phyloP scores from a whole-genome alignment of 2,113 vertebrate genomes.

The Lucifuga dentata region DNA sequence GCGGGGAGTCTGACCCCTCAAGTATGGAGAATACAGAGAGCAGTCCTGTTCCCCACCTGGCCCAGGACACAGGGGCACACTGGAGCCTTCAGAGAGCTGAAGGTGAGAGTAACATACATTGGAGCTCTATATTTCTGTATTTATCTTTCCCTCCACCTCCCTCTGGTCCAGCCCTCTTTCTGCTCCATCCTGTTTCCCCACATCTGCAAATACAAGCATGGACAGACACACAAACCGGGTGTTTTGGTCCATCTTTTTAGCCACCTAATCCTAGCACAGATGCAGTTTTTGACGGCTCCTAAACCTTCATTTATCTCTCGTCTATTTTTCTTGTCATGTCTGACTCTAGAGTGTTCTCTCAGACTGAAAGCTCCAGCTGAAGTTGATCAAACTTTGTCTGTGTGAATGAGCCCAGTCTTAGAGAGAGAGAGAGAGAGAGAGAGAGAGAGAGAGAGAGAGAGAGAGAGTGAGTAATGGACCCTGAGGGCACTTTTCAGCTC shows the following conservation, averaged over 20 bases:
- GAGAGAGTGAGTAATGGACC: slow-evolving; percentile 42
- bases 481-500: slow-evolving; percentile 49
- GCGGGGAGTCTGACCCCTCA: slow-evolving; percentile 23
- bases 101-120: slow-evolving; percentile 57
- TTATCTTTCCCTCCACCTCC: slow-evolving; percentile 53
- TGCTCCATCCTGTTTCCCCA: slow-evolving; percentile 22
- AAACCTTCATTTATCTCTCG: slow-evolving; percentile 1
- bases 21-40: slow-evolving; percentile 55
- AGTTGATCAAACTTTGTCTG: slow-evolving; percentile 4
- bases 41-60: slow-evolving; percentile 62
- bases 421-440: slow-evolving; percentile 6
- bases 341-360: slow-evolving; percentile 39
- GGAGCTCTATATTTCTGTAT: slow-evolving; percentile 65
- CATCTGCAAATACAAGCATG: too few species aligned
- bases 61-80: slow-evolving; percentile 44
- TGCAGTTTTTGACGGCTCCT: slow-evolving; percentile 1
- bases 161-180: slow-evolving; percentile 13
- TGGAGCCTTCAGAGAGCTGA: slow-evolving; percentile 58
- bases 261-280: background rate
- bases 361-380: background rate
- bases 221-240: slow-evolving; percentile 28
- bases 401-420: background rate
- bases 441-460: slow-evolving; percentile 35
- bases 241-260: too few species aligned
- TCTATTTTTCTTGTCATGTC: slow-evolving; percentile 23